These are phyloP conservation scores for Pachyrhynchus sulphureomaculatus DNA, from an alignment of 1,140 invertebrate species.

Conservation along the genomic window DNA sequence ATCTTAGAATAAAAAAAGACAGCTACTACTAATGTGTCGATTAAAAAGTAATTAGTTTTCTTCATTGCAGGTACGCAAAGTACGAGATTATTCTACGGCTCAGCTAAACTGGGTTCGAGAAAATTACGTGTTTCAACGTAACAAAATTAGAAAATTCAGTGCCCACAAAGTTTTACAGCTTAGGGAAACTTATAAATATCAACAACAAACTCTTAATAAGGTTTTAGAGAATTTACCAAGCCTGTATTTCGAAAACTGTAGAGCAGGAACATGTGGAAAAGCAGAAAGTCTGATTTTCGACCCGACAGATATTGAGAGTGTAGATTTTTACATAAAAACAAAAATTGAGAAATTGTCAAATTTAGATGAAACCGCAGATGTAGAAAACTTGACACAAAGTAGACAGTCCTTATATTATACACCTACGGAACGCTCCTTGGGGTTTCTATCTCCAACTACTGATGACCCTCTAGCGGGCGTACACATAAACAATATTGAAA, in stretches of 20 bases:
- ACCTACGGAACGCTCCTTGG: conserved; percentile 63
- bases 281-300: conserved; percentile 77
- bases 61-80: conserved; percentile 70
- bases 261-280: conserved; percentile 79
- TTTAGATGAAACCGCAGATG: conserved; percentile 43
- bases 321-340: conserved; percentile 66
- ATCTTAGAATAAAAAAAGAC: too few relatives aligned
- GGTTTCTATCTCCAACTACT: conserved; percentile 27
- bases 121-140: conserved; percentile 92
- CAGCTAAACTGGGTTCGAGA: conserved; percentile 92
- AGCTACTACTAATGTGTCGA: too few relatives aligned
- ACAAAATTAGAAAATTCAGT: conserved; percentile 92
- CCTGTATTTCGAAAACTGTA: conserved; percentile 89
- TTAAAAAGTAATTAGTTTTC: too few relatives aligned
- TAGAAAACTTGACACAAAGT: conserved; percentile 60
- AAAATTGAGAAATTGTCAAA: conserved; percentile 59
- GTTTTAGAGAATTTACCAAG: conserved; percentile 92
- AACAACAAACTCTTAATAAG: conserved; percentile 92
- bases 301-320: conserved; percentile 60
- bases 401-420: conserved; percentile 76
- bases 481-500: conserved; percentile 48
- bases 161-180: conserved; percentile 85
- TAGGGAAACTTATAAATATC: conserved; percentile 91
- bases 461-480: conserved; percentile 38
- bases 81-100: conserved; percentile 84